Evolutionary conservation across 2,888 invertebrate species (phyloP), one percentile per base, ranked within the genome.

Genomic region (Aphodius granarius): DNA sequence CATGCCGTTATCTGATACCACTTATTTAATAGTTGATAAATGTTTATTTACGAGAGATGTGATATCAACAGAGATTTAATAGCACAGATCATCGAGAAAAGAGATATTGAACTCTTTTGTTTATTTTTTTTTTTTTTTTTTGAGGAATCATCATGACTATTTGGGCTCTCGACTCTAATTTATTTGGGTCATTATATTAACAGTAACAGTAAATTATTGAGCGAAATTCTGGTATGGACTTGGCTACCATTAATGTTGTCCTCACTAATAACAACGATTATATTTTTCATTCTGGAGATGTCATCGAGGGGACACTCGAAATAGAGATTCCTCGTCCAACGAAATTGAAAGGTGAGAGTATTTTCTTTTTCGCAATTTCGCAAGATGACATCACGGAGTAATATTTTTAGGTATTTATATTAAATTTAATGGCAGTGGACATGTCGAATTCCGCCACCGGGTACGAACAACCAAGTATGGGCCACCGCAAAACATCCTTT

Each of bases 401-500:
- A 68, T 68, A 43, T 68, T 18, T 19, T 18, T 68, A 68, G 68
- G 20, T 15, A 68, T 68, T 68, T 68, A 68, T n/a, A 68, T 68
- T 21, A 68, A 68, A 68, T 68, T 68, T 68, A 68, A 20, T 18
- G 68, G 68, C 2, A 22, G n/a, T 68, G 68, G 68, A 3, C 21
- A n/a, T 21, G 68, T 68, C 22, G 20, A 21, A 19, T 68, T 68
- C 22, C 9, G 21, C n/a, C 20, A 68, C 21, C 9, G n/a, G 19
- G 16, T 68, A 22, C 21, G n/a, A 6, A 68, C 21, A 18, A 21
- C 18, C 9, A 68, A 20, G 3, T n/a, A 20, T n/a, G 68, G 68
- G n/a, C 19, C n/a, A 20, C 19, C 68, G 19, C 68, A 20, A 68
- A 20, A 19, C 15, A n/a, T 68, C 21, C 16, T 68, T 21, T 20